Percentiles rank a stretch among this genome's conserved stretches.
phyloP scores from a whole-genome alignment of 2,797 vertebrate genomes.

The Lophotriccus pileatus region DNA sequence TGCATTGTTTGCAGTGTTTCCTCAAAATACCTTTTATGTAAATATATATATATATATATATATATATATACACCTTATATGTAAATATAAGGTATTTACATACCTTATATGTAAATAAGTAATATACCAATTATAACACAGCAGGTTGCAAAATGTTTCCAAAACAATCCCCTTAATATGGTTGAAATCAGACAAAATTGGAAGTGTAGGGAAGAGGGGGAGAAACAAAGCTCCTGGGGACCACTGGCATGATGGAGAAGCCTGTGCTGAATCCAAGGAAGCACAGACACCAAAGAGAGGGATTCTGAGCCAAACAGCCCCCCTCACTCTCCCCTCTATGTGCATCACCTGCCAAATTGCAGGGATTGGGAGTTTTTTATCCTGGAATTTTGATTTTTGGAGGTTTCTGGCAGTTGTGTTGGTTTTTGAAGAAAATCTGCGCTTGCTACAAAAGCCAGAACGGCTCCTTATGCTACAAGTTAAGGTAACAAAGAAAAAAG shows the following conservation, averaged over 20 bases:
- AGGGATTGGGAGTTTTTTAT: background rate
- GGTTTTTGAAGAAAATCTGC: background rate
- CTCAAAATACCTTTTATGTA: background rate
- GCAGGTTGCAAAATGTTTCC: background rate
- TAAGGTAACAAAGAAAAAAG: background rate
- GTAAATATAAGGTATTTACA: fast-evolving
- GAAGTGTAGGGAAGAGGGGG: background rate
- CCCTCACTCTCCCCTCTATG: background rate
- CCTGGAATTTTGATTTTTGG: background rate
- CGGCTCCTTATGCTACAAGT: background rate
- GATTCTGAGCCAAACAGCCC: background rate
- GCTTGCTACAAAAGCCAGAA: background rate
- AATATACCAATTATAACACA: background rate
- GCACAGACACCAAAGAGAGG: background rate
- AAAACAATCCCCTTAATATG: background rate
- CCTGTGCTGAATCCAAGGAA: background rate
- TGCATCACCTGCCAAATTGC: background rate
- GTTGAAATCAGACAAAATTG: background rate
- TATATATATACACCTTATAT: too few species aligned
- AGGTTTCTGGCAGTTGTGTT: background rate
- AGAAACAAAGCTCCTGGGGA: background rate
- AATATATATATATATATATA: fast-evolving
- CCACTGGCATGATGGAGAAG: background rate
- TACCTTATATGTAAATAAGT: background rate
- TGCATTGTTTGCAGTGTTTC: background rate